These are phyloP conservation scores for Panurus biarmicus DNA, from an alignment of 2,113 vertebrate genomes.

Conservation along the genomic window DNA sequence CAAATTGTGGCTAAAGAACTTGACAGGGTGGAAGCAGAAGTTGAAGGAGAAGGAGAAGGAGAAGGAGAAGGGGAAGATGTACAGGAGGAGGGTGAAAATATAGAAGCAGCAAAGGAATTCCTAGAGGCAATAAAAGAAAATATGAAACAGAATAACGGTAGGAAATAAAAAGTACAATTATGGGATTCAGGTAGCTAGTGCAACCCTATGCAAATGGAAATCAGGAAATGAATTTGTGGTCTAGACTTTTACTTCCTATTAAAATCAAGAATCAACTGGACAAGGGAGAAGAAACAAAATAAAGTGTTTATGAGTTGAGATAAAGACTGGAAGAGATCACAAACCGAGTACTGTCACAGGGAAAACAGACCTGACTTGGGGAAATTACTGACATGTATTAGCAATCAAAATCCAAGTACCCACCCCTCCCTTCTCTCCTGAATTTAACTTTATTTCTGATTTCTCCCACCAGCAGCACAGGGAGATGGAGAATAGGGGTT, in stretches of 20 bases:
- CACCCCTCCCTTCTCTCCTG: neutral
- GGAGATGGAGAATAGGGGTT: fast-evolving
- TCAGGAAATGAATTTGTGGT: neutral
- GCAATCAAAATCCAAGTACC: neutral
- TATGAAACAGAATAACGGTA: slow-evolving; percentile 79
- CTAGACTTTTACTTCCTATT: neutral
- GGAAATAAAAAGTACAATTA: neutral
- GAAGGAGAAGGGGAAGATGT: slow-evolving; percentile 23
- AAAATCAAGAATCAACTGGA: neutral
- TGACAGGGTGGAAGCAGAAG: neutral
- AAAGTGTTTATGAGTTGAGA: neutral
- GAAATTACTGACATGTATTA: neutral
- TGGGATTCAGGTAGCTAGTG: neutral
- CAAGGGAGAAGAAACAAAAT: neutral
- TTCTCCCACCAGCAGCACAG: neutral
- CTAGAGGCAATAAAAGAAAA: slow-evolving; percentile 74
- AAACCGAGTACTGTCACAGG: neutral
- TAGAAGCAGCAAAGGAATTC: slow-evolving; percentile 68
- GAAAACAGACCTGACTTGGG: neutral
- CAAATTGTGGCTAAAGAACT: slow-evolving; percentile 19
- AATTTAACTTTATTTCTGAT: neutral
- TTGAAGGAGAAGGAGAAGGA: neutral
- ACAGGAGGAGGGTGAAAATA: slow-evolving; percentile 38
- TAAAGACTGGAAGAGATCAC: neutral
- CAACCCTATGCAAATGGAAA: neutral